Conservation (phyloP, 2,888 invertebrate species). For the Bhutanitis thaidina region DNA sequence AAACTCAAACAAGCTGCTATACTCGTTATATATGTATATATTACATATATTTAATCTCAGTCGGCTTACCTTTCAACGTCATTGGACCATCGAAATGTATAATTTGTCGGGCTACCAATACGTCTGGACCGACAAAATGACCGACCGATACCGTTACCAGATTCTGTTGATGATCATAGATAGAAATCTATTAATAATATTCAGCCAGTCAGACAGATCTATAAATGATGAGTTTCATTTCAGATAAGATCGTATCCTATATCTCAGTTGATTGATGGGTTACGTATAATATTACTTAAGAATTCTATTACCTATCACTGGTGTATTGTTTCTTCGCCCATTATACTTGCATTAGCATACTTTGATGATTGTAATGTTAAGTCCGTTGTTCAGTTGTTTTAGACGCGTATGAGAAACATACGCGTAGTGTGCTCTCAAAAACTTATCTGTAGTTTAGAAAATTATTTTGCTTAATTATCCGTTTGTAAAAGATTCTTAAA, state of each 20-base stretch:
- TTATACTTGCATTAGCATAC: constrained; percentile 71
- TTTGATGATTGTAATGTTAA: constrained; percentile 37
- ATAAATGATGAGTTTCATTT: constrained; percentile 79
- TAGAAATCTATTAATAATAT: constrained; percentile 78
- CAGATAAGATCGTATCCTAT: constrained; percentile 75
- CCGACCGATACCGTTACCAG: constrained; percentile 67
- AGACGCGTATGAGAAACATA: constrained; percentile 14
- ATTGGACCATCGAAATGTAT: constrained; percentile 38
- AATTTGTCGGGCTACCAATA: constrained; percentile 67
- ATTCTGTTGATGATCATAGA: constrained; percentile 74
- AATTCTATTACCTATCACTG: constrained; percentile 67
- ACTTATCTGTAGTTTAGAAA: constrained; percentile 11
- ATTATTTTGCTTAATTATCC: constrained; percentile 11
- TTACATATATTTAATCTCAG: neutral
- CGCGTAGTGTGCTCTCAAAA: constrained; percentile 1
- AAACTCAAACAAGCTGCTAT: too few relatives aligned
- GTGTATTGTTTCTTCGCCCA: constrained; percentile 66
- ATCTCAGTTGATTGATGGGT: constrained; percentile 71
- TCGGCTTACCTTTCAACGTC: constrained; percentile 7
- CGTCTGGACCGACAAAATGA: constrained; percentile 58
- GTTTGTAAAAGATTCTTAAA: too few relatives aligned
- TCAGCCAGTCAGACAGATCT: constrained; percentile 72
- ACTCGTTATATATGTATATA: too few relatives aligned
- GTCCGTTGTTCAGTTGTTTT: constrained; percentile 25
- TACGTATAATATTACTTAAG: constrained; percentile 60